Percentiles rank a stretch among this genome's conserved stretches.
Conservation (phyloP, 2,888 invertebrate genomes). For the Lacanobia wlatinum region DNA sequence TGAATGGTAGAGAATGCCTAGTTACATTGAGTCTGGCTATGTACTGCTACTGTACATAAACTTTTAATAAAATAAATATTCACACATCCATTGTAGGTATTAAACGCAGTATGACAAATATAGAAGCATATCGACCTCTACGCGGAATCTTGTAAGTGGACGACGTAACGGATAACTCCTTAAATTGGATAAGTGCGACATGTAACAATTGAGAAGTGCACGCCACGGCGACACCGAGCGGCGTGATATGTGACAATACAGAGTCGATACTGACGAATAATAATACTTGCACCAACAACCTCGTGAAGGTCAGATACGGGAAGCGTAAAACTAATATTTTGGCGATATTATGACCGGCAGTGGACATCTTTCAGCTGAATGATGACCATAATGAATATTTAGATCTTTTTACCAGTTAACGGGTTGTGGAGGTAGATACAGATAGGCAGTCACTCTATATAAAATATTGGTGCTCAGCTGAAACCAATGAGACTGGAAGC, state of each 20-base stretch:
- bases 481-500: too few relatives aligned
- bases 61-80: neutral
- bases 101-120: conserved; percentile 1
- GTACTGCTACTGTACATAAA: too few relatives aligned
- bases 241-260: conserved; percentile 19
- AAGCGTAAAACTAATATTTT: neutral
- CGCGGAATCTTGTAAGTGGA: conserved; percentile 24
- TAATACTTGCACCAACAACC: neutral
- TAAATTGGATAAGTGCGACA: conserved; percentile 61
- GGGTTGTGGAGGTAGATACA: too few relatives aligned
- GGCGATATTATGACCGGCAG: neutral
- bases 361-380: too few relatives aligned
- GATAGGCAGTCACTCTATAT: too few relatives aligned
- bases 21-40: too few relatives aligned
- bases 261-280: neutral
- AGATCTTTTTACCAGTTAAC: neutral
- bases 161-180: conserved; percentile 25
- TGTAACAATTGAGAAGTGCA: conserved; percentile 45
- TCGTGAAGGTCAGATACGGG: neutral
- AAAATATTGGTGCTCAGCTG: too few relatives aligned
- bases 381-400: neutral
- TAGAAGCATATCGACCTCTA: conserved; percentile 41
- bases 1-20: too few relatives aligned
- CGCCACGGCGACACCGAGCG: conserved; percentile 9
- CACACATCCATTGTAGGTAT: neutral